Base-by-base conservation (phyloP, 2,113 vertebrate genomes). In the Lophura nycthemera region DNA sequence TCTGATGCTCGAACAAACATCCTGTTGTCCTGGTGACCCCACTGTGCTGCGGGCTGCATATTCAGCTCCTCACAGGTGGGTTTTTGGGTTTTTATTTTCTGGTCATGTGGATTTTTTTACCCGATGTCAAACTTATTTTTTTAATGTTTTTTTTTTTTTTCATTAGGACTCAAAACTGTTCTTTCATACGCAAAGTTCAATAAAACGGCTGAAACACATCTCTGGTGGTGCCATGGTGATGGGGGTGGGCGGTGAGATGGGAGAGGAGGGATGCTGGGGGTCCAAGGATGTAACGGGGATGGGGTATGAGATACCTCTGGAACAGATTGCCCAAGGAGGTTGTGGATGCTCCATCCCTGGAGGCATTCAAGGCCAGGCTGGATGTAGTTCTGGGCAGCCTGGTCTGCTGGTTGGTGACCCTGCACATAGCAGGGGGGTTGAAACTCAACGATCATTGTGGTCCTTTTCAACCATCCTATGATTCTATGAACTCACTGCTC, bases 61-160 rank as follows among this genome's bases (percentile, higher is more conserved):
- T 92, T 89, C 89, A 64, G 18, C 66, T 83, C 63, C 79, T 92
- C 54, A 73, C 22, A 52, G 66, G 86, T 93, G 76, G 50, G 50
- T 66, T 78, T 47, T 24, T 70, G 38, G 52, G 27, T 54, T 54
- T 30, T 54, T 10, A 54, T 42, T 52, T 24, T 38, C 25, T 4
- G 5, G 29, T 92, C 45, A 48, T 0, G 72, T 94, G 81, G n/a
- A 13, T 50, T 25, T 50, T 52, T 43, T 92, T 91, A 96, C 61
- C 79, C 74, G 95, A 95, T 42, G 88, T 75, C 36, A 56, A 80
- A 94, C 83, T 97, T 92, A 93, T 97, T 96, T 96, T 96, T 97
- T 61, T 72, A 95, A 92, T 34, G 22, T n/a, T 83, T 74, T 65
- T 91, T 56, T 30, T 17, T 25, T 48, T 88, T 73, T 92, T 83